Evolutionary conservation across 2,797 vertebrate species (phyloP).

Genomic region (Oryzias sinensis): DNA sequence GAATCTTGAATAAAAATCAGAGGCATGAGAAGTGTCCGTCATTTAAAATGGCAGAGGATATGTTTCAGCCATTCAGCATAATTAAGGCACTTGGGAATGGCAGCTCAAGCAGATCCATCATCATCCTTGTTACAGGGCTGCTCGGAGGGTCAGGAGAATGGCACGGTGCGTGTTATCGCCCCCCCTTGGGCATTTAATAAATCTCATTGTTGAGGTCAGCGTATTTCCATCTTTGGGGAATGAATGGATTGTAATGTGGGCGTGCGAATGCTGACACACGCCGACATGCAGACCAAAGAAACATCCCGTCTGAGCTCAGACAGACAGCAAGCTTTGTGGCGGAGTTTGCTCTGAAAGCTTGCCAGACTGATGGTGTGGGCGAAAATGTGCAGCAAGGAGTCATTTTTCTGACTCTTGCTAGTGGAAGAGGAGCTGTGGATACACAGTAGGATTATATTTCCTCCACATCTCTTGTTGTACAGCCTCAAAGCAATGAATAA

Average conservation of each 20-base stretch:
- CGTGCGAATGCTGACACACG: slow-evolving; percentile 49
- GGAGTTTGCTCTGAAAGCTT: slow-evolving; percentile 43
- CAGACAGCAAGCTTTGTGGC: slow-evolving; percentile 50
- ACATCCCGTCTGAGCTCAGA: slow-evolving; percentile 56
- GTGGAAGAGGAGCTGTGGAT: slow-evolving; percentile 21
- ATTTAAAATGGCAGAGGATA: slow-evolving; percentile 24
- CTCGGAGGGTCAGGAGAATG: slow-evolving; percentile 32
- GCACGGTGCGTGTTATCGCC: slow-evolving; percentile 9
- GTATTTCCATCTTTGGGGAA: slow-evolving; percentile 37
- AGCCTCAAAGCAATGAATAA: slow-evolving; percentile 8
- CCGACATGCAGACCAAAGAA: slow-evolving; percentile 39
- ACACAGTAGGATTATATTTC: slow-evolving; percentile 7
- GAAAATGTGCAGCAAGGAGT: slow-evolving; percentile 43
- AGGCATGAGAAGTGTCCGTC: slow-evolving; percentile 6
- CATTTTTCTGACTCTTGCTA: slow-evolving; percentile 35
- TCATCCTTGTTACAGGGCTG: slow-evolving; percentile 16
- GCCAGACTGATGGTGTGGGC: slow-evolving; percentile 57
- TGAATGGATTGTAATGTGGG: slow-evolving; percentile 63
- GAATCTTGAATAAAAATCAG: background rate
- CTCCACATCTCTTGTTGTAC: slow-evolving; percentile 4
- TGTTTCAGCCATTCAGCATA: slow-evolving; percentile 35
- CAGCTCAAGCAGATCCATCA: slow-evolving; percentile 23
- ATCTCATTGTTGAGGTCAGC: slow-evolving; percentile 53
- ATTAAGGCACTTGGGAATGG: slow-evolving; percentile 48
- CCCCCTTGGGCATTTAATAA: slow-evolving; percentile 31